Conservation (phyloP, 2,888 invertebrate genomes). For the Chymomyza fuscimana region DNA sequence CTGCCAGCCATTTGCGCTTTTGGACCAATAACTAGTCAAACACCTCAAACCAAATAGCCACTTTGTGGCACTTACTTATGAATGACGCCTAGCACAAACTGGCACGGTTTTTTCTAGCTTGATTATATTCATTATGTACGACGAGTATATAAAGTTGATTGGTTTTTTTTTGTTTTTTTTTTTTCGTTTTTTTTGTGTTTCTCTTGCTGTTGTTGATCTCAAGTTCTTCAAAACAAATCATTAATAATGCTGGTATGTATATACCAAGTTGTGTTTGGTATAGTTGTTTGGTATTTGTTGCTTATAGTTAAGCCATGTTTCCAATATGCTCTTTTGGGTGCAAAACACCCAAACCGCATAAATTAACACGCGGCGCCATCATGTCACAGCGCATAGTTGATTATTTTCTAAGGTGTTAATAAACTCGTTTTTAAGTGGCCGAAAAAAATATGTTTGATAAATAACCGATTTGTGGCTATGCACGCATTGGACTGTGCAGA, state of each 20-base stretch:
- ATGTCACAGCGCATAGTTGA: constrained; percentile 24
- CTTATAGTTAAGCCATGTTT: constrained; percentile 20
- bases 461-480: constrained; percentile 32
- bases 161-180: constrained; percentile 27
- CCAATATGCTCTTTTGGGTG: constrained; percentile 24
- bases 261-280: background rate
- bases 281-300: constrained; percentile 5
- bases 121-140: background rate
- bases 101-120: constrained; percentile 42
- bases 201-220: constrained; percentile 38
- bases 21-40: constrained; percentile 20
- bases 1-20: constrained; percentile 20
- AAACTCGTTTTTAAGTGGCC: constrained; percentile 57
- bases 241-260: constrained; percentile 40
- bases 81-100: constrained; percentile 63
- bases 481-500: constrained; percentile 11
- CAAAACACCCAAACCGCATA: constrained; percentile 35
- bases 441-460: constrained; percentile 17
- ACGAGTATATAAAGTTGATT: background rate
- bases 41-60: background rate
- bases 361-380: constrained; percentile 51
- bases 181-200: constrained; percentile 39
- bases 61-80: constrained; percentile 45
- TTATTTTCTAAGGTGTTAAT: constrained; percentile 43
- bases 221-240: constrained; percentile 55